Evolutionary conservation across 1,140 invertebrate genomes (phyloP), one percentile per base, ranked within the genome.

Genomic region (Bradysia coprophila): DNA sequence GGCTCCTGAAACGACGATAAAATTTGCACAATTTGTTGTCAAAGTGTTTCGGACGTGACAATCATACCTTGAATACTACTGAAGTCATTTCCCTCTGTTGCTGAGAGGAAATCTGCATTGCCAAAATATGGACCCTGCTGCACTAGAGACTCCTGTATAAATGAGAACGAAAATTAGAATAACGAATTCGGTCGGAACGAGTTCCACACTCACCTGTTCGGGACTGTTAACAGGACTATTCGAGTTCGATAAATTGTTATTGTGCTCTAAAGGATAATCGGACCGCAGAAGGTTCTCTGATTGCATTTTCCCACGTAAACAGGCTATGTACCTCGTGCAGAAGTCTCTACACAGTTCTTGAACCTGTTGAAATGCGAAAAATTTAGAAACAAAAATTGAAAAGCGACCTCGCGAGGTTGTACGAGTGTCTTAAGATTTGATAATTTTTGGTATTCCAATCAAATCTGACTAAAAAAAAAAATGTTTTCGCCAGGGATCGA

Each of bases 311-410:
- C 87, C 85, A 63, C 94, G 94, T 45, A 95, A 68, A 60, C 89
- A 93, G 43, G 86, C 88, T 46, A 95, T 95, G 67, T 96, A 96
- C 36, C 90, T 72, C 54, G 88, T 88, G 67, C 91, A 95, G 65
- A 95, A 96, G 66, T 95, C 91, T 56, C 93, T 88, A 66, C 92
- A 96, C 46, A 96, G 59, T 66, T 96, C 92, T 63, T 95, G 90
- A 21, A 96, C 43, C 41, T 42, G 19, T 9, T 22, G n/a, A n/a
- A n/a, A n/a, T n/a, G 10, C 10, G 18, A 38, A 9, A 38, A 38
- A 11, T 11, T 38, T 18, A 11, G 18, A 38, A 38, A 38, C 10
- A n/a, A n/a, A n/a, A n/a, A n/a, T n/a, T n/a, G n/a, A n/a, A n/a
- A n/a, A n/a, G n/a, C n/a, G n/a, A n/a, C n/a, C n/a, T n/a, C n/a